A percentile compares a stretch with the other conserved stretches of the same genome.
phyloP scores from a whole-genome alignment of 2,888 invertebrate species.

The Loripinus fragilis region DNA sequence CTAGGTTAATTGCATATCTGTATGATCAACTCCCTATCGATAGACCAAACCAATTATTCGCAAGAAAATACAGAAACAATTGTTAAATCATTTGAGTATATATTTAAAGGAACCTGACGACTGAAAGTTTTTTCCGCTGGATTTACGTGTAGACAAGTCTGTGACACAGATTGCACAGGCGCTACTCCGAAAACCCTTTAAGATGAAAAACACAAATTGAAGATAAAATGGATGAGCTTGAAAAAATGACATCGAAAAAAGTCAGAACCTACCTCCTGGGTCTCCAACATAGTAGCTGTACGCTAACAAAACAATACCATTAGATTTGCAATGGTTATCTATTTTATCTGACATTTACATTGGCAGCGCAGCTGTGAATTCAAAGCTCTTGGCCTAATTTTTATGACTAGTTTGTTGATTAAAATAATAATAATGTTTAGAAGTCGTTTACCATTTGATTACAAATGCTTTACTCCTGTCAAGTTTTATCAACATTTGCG shows the following conservation, averaged over 20 bases:
- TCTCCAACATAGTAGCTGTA: background rate
- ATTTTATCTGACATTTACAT: too few relatives aligned
- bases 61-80: too few relatives aligned
- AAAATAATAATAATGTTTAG: too few relatives aligned
- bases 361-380: too few relatives aligned
- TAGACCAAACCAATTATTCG: background rate
- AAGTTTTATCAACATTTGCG: too few relatives aligned
- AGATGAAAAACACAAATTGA: slow-evolving; percentile 12
- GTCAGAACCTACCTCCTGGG: slow-evolving; percentile 1
- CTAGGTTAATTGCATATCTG: slow-evolving; percentile 2
- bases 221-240: slow-evolving; percentile 8
- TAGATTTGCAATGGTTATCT: background rate
- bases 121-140: slow-evolving; percentile 11
- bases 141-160: background rate
- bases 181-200: background rate
- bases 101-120: too few relatives aligned
- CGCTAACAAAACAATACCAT: slow-evolving; percentile 4
- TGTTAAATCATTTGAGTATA: too few relatives aligned
- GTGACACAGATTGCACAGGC: background rate
- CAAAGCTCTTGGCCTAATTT: too few relatives aligned
- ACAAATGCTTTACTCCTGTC: too few relatives aligned
- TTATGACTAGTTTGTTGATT: too few relatives aligned
- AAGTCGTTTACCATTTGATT: too few relatives aligned
- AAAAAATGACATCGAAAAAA: slow-evolving; percentile 10
- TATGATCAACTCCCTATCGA: background rate